These are phyloP conservation scores for Melanaphis sacchari DNA, from an alignment of 1,140 invertebrate species.

Conservation along the genomic window DNA sequence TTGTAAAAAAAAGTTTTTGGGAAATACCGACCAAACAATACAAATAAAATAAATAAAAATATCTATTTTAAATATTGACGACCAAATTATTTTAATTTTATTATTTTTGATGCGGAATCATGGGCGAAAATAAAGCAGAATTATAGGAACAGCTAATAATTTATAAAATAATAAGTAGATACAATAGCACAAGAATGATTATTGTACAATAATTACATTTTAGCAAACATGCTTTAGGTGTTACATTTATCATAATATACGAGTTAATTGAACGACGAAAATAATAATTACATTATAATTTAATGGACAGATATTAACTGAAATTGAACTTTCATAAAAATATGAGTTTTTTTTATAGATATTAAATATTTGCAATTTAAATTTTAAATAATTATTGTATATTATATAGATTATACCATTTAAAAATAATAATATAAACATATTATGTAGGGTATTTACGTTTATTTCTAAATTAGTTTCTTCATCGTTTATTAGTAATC, in stretches of 20 bases:
- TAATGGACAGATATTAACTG: background rate
- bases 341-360: too few relatives aligned
- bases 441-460: too few relatives aligned
- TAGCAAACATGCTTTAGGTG: background rate
- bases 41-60: too few relatives aligned
- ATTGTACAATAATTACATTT: background rate
- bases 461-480: too few relatives aligned
- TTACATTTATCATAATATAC: background rate
- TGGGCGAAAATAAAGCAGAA: background rate
- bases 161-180: background rate
- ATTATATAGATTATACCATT: background rate
- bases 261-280: background rate
- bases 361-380: background rate
- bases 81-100: background rate
- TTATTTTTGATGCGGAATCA: background rate
- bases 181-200: background rate
- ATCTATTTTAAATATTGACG: too few relatives aligned
- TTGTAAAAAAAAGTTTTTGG: background rate
- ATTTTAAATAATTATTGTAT: background rate
- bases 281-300: background rate
- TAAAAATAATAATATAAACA: background rate
- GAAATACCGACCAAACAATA: background rate
- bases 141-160: background rate
- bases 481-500: too few relatives aligned
- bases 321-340: background rate